Base-by-base conservation (phyloP, 2,888 invertebrate species). In the Clepsis dumicolana region DNA sequence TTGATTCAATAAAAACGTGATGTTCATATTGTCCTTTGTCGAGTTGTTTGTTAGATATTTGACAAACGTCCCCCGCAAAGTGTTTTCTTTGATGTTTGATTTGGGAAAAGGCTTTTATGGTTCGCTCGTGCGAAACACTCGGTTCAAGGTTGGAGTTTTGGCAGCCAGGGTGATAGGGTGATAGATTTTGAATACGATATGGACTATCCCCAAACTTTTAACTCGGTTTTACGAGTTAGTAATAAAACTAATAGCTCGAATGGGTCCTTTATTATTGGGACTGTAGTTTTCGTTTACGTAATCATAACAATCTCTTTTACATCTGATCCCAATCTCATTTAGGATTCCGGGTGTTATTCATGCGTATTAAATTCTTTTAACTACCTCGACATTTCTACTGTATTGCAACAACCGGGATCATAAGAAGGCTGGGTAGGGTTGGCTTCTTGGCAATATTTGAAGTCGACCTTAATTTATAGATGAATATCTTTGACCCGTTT, bases 81-180 rank as follows among this genome's bases (percentile, higher is more conserved):
- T 21, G 25, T 41, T 59, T 59, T 29, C 59, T 65, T 65, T 65
- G 53, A 65, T 60, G 50, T 60, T 38, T 53, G 59, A 60, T 52
- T 65, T 60, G 38, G 56, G 21, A 16, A 41, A 57, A 57, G 57
- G 65, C 65, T 65, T 52, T 60, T 44, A 60, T 60, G 24, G 64
- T n/a, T 38, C 29, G 50, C 50, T 29, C 60, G 56, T 27, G 65
- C 65, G 60, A 29, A 65, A 60, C 52, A 14, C 16, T 53, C 52
- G 29, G 60, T 60, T 65, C 65, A 65, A 65, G 65, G 65, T 53
- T 65, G n/a, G n/a, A 38, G 27, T 27, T 65, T 59, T 59, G 60
- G 53, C 52, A 59, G 25, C 25, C 25, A n/a, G 56, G 12, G 32
- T 56, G n/a, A n/a, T n/a, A n/a, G n/a, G n/a, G n/a, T n/a, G n/a